These are phyloP conservation scores for Semicossyphus pulcher DNA, from an alignment of 2,113 vertebrate species.

Conservation along the genomic window DNA sequence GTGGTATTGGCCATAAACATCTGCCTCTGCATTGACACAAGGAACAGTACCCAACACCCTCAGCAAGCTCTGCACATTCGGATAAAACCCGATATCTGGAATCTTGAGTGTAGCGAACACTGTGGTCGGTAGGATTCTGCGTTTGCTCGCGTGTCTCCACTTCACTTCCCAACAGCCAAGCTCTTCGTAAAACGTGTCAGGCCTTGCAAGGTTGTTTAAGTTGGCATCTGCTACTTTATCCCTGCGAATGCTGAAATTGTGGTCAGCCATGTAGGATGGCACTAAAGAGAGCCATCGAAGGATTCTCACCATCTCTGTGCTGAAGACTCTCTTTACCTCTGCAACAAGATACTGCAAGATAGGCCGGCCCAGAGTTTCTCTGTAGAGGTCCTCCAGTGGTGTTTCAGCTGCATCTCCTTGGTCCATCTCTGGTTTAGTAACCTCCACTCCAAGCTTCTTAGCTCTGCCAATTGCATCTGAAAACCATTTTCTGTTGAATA, in stretches of 20 bases:
- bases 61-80: conserved; percentile 85
- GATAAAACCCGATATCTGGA: conserved; percentile 86
- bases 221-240: conserved; percentile 87
- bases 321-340: conserved; percentile 84
- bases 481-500: conserved; percentile 86
- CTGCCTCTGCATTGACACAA: conserved; percentile 83
- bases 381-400: conserved; percentile 82
- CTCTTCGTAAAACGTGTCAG: conserved; percentile 86
- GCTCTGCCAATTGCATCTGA: conserved; percentile 83
- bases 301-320: conserved; percentile 85
- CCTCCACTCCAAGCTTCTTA: conserved; percentile 82
- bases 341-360: conserved; percentile 84
- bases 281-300: conserved; percentile 85
- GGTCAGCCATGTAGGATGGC: conserved; percentile 87
- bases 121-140: conserved; percentile 84
- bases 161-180: conserved; percentile 87
- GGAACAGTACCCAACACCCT: conserved; percentile 85
- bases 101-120: conserved; percentile 86
- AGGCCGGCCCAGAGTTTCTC: conserved; percentile 80
- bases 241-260: conserved; percentile 86
- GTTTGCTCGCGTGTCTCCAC: conserved; percentile 86
- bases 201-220: conserved; percentile 84
- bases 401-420: conserved; percentile 60
- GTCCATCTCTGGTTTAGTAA: conserved; percentile 70
- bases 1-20: conserved; percentile 85